Percentiles rank a stretch among this genome's conserved stretches.
These are phyloP conservation scores for Conchocele bisecta DNA, from an alignment of 2,888 invertebrate genomes.

Conservation along the genomic window DNA sequence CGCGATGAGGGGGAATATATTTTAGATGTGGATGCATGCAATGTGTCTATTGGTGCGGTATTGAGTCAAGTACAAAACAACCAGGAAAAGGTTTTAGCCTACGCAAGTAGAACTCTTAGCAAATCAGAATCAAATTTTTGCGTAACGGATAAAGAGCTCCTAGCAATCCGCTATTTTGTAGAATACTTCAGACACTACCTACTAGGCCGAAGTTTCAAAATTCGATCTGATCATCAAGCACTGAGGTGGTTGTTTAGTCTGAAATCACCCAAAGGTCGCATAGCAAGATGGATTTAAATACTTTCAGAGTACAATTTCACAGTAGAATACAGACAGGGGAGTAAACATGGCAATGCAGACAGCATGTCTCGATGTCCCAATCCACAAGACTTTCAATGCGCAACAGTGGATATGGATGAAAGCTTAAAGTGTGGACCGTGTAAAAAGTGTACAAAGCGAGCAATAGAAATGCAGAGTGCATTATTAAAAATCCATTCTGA, in stretches of 20 bases:
- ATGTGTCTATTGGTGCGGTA: too few species aligned
- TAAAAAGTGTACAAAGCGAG: neutral
- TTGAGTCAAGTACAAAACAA: too few species aligned
- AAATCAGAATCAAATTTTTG: too few species aligned
- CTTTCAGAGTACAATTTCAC: slow-evolving; percentile 10
- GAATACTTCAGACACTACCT: too few species aligned
- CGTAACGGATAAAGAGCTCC: too few species aligned
- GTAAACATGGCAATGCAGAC: slow-evolving; percentile 19
- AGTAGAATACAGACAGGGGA: slow-evolving; percentile 8
- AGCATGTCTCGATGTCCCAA: slow-evolving; percentile 17
- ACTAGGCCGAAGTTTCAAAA: too few species aligned
- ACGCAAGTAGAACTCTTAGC: too few species aligned
- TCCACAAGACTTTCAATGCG: slow-evolving; percentile 19
- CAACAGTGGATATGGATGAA: neutral
- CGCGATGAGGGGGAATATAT: too few species aligned
- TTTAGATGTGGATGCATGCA: too few species aligned
- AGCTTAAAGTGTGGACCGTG: neutral
- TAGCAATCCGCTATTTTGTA: too few species aligned
- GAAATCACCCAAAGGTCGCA: slow-evolving; percentile 6
- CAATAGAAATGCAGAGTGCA: neutral
- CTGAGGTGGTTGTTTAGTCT: slow-evolving; percentile 10
- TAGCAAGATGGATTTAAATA: slow-evolving; percentile 26
- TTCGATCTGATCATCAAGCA: slow-evolving; percentile 18
- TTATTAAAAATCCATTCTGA: neutral
- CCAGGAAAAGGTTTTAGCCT: too few species aligned